These are phyloP conservation scores for Acronicta aceris DNA, from an alignment of 2,888 invertebrate genomes.

Conservation along the genomic window DNA sequence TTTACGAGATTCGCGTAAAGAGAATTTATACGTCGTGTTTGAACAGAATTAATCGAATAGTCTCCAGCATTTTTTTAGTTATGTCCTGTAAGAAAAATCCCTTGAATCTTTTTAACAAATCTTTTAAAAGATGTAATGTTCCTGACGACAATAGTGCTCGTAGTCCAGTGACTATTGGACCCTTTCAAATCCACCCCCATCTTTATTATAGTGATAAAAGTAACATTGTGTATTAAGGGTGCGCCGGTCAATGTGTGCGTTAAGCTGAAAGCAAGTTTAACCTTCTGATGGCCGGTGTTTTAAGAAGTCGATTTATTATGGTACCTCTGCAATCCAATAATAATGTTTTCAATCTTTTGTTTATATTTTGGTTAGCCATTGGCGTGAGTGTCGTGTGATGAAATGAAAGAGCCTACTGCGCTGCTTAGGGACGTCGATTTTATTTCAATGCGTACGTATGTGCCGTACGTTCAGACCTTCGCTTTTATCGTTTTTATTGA, in stretches of 20 bases:
- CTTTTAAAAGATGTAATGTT: conserved; percentile 50
- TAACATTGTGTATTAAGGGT: conserved; percentile 56
- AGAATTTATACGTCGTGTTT: conserved; percentile 15
- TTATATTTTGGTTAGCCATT: conserved; percentile 11
- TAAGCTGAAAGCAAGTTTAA: conserved; percentile 48
- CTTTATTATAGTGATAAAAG: conserved; percentile 62
- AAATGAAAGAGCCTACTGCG: conserved; percentile 3
- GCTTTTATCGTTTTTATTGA: conserved; percentile 42
- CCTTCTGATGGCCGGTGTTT: conserved; percentile 35
- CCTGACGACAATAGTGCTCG: conserved; percentile 50
- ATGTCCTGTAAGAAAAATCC: conserved; percentile 19
- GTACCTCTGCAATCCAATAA: conserved; percentile 39
- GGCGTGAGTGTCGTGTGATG: neutral
- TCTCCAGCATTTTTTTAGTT: conserved; percentile 13
- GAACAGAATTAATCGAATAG: conserved; percentile 17
- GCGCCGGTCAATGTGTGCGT: conserved; percentile 51
- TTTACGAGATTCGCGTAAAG: conserved; percentile 8
- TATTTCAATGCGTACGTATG: conserved; percentile 2
- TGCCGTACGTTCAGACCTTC: neutral
- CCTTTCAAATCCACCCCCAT: conserved; percentile 45
- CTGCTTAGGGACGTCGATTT: conserved; percentile 2
- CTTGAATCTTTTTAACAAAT: conserved; percentile 44
- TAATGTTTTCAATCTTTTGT: conserved; percentile 18
- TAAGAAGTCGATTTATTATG: conserved; percentile 51
- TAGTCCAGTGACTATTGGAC: conserved; percentile 49